Conservation (phyloP, 2,888 invertebrate genomes). For the Cantharis lateralis region DNA sequence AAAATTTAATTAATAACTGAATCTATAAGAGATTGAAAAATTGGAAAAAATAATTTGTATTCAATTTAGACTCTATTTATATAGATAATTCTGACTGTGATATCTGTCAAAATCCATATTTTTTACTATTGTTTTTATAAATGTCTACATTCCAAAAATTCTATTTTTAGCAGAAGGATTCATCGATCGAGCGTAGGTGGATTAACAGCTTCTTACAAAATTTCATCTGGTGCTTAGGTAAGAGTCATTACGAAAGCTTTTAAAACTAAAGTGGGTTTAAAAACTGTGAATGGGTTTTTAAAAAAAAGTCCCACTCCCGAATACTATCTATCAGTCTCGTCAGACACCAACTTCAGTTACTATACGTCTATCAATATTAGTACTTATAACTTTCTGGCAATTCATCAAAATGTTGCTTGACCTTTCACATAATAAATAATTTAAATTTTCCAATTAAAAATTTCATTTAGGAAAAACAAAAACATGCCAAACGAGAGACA, state of each 20-base stretch:
- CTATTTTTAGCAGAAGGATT: not conserved
- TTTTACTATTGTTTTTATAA: not conserved
- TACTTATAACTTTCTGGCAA: not conserved
- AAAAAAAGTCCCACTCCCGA: not conserved
- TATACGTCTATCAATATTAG: not conserved
- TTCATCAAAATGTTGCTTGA: not conserved
- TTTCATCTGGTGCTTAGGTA: not conserved
- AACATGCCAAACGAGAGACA: no score
- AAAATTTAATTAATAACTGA: not conserved
- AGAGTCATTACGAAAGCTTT: not conserved
- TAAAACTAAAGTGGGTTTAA: not conserved
- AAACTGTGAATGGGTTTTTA: not conserved
- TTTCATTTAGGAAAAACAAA: not conserved
- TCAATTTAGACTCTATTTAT: not conserved
- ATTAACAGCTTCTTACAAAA: not conserved
- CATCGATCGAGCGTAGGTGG: not conserved
- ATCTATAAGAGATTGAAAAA: not conserved
- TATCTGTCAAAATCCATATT: not conserved
- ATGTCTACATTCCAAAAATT: not conserved
- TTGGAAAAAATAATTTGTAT: not conserved
- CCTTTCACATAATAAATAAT: not conserved
- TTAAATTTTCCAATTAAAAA: not conserved
- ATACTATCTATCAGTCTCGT: not conserved
- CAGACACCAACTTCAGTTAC: not conserved
- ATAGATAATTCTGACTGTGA: not conserved